Percentiles rank a stretch among this genome's conserved stretches.
Evolutionary conservation across 2,888 invertebrate species (phyloP).

Genomic region (Psylliodes chrysocephalus): DNA sequence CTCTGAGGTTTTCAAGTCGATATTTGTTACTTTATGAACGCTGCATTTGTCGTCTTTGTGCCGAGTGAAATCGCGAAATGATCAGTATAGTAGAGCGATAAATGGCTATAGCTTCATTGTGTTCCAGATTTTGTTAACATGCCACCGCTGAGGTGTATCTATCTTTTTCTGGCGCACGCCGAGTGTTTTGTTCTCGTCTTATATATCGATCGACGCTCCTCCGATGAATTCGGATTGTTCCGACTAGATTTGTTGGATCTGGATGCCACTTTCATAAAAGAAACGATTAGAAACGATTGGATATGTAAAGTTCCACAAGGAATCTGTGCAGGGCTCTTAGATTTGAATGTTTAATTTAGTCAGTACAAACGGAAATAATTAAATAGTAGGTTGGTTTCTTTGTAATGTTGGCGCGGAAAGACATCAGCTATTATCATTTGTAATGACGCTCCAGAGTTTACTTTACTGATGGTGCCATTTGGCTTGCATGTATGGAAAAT

Average conservation of each 20-base stretch:
- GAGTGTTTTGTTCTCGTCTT: constrained; percentile 2
- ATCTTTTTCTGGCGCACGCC: constrained; percentile 41
- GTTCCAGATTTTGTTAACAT: constrained; percentile 55
- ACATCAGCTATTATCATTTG: too few species aligned
- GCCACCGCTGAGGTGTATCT: constrained; percentile 41
- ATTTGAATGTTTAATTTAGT: too few species aligned
- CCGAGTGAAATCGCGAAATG: constrained; percentile 58
- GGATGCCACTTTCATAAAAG: neutral
- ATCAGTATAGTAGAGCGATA: constrained; percentile 59
- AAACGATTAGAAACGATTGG: neutral
- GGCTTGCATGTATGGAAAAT: too few species aligned
- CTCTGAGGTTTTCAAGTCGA: constrained; percentile 64
- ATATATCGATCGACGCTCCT: constrained; percentile 15
- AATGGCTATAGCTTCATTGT: constrained; percentile 58
- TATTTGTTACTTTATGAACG: constrained; percentile 63
- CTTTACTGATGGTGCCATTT: too few species aligned
- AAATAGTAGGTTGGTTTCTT: too few species aligned
- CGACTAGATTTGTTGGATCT: constrained; percentile 4
- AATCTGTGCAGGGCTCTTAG: neutral
- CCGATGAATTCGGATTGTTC: constrained; percentile 15
- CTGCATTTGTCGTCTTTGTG: constrained; percentile 55
- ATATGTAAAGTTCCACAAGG: neutral
- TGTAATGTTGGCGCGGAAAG: too few species aligned
- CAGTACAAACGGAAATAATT: too few species aligned
- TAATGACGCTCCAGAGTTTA: too few species aligned